These are phyloP conservation scores for Origma solitaria DNA, from an alignment of 2,113 vertebrate species.

Conservation along the genomic window DNA sequence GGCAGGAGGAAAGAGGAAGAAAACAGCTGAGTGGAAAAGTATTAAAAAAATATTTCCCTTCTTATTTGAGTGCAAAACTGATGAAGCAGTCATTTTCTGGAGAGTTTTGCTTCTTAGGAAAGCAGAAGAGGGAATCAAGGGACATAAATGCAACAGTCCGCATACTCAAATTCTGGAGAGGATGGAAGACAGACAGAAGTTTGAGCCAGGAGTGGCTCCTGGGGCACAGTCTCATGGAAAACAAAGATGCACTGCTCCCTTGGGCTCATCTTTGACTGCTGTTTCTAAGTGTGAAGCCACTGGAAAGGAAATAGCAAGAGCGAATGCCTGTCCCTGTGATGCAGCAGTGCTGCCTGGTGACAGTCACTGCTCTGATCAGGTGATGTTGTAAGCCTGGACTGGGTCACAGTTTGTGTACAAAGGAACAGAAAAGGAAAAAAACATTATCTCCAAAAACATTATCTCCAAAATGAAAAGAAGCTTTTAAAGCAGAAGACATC, in stretches of 20 bases:
- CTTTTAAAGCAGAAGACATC: background rate
- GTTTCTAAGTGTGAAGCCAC: background rate
- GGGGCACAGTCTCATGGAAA: background rate
- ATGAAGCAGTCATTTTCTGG: constrained; percentile 44
- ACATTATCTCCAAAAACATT: too few relatives aligned
- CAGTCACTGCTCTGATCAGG: background rate
- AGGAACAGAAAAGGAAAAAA: background rate
- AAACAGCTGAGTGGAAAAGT: constrained; percentile 34
- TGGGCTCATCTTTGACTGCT: background rate
- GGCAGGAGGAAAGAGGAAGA: constrained; percentile 40
- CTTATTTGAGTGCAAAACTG: constrained; percentile 47
- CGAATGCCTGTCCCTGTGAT: background rate
- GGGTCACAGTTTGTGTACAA: background rate
- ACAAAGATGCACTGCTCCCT: background rate
- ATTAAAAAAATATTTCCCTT: background rate
- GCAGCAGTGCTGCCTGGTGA: background rate
- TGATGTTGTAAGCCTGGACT: background rate
- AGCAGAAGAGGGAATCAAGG: constrained; percentile 17
- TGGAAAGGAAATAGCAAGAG: background rate
- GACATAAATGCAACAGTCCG: background rate
- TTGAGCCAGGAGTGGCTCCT: background rate
- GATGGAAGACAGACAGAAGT: background rate
- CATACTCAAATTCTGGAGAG: background rate
- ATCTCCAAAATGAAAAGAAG: background rate
- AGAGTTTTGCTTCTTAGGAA: background rate